Percentiles rank a stretch among this genome's conserved stretches.
phyloP scores from a whole-genome alignment of 2,113 vertebrate species.

The Oxyura jamaicensis region DNA sequence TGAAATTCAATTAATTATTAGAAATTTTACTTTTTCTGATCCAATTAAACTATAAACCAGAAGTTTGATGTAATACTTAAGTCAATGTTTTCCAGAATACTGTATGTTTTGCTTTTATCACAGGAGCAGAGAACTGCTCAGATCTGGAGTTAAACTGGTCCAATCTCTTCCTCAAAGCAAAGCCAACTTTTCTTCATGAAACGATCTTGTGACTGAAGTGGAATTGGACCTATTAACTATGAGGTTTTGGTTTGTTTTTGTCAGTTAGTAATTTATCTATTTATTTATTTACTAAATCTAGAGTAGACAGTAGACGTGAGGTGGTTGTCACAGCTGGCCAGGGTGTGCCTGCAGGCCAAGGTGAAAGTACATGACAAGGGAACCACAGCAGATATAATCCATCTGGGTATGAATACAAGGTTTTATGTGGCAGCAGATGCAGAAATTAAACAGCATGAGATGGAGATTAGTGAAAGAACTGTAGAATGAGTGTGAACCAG shows the following conservation, averaged over 20 bases:
- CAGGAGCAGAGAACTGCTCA: rapidly evolving
- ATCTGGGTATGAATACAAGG: background rate
- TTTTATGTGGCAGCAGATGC: background rate
- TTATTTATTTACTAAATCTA: background rate
- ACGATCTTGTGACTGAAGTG: background rate
- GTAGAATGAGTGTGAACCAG: background rate
- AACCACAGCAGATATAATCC: background rate
- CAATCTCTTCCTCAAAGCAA: background rate
- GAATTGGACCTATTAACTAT: background rate
- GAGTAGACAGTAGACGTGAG: background rate
- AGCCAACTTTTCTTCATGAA: background rate
- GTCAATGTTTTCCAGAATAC: background rate
- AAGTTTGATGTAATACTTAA: background rate
- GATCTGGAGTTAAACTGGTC: background rate
- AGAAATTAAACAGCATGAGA: background rate
- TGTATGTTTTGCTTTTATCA: background rate
- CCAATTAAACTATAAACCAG: background rate
- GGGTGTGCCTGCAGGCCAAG: background rate
- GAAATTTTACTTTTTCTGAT: background rate
- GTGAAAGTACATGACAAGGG: background rate
- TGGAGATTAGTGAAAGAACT: background rate
- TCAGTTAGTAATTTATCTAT: background rate
- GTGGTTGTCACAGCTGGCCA: background rate
- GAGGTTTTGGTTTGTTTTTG: background rate
- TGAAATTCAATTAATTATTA: background rate